Base-by-base conservation (phyloP, 2,797 vertebrate species). In the Labroides dimidiatus region DNA sequence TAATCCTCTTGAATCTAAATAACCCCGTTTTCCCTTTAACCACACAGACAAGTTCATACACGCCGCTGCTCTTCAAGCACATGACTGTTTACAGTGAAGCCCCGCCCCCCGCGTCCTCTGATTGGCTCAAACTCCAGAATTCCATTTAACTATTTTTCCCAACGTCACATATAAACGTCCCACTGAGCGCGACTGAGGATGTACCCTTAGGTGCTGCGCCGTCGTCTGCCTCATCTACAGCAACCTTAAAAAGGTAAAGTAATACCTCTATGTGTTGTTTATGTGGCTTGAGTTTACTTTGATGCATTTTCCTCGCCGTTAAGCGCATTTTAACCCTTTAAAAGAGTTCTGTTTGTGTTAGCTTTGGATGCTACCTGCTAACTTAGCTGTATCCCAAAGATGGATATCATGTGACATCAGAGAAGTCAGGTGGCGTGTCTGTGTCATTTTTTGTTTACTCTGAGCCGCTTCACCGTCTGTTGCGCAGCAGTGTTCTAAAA, bases 101-200 rank as follows among this genome's bases (percentile, higher is more conserved):
- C 64, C 69, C 85, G 56, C 87, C 86, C 72, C 15, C 47, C 6
- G 4, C 5, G 64, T 20, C 0, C 41, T 69, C 58, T 81, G 84
- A 91, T 93, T 91, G 87, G 88, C 66, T 82, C 64, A 30, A 0
- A 49, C n/a, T 1, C 4, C 0, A 62, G 12, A 8, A 74, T 56
- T 69, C 79, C 1, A 1, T 6, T 0, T 14, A 1, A 7, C 6
- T 0, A 24, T n/a, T 65, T 48, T 42, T 72, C 69, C 75, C 42
- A 11, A 78, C 61, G 45, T 78, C 58, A 15, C 6, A 30, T 84
- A 83, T 86, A 90, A 75, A 67, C 0, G 45, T 49, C 56, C 47
- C 9, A 1, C 7, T 15, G 59, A 14, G 30, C 16, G 33, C 47
- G 0, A 13, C 4, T 1, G 11, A n/a, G 8, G 14, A 36, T 23